A percentile compares a stretch with the other conserved stretches of the same genome.
Conservation (phyloP, 2,797 vertebrate genomes). For the Euthynnus affinis region DNA sequence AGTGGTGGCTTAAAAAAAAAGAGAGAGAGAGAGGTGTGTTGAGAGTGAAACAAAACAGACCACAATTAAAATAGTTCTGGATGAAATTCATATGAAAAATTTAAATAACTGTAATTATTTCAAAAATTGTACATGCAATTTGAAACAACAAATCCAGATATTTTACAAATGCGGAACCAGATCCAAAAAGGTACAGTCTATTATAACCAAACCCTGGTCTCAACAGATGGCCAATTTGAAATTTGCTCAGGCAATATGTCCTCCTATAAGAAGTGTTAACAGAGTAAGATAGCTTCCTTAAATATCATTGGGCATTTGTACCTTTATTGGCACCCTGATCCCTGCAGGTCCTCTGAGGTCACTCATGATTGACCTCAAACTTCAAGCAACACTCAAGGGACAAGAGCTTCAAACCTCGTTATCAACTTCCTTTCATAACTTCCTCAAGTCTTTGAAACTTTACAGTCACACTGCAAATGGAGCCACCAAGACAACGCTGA, state of each 20-base stretch:
- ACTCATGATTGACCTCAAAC: slow-evolving; percentile 2
- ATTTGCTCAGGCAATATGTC: background rate
- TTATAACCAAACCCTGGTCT: background rate
- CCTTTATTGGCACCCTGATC: background rate
- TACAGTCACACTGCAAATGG: slow-evolving; percentile 47
- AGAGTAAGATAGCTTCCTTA: background rate
- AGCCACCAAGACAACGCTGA: slow-evolving; percentile 23
- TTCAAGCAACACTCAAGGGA: slow-evolving; percentile 7
- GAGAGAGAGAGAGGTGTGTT: background rate
- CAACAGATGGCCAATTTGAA: background rate
- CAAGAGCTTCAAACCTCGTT: slow-evolving; percentile 11
- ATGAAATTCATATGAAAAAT: background rate
- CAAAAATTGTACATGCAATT: background rate
- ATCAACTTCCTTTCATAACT: slow-evolving; percentile 24
- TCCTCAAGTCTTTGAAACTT: slow-evolving; percentile 46
- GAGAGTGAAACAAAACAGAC: background rate
- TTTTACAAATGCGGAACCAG: background rate
- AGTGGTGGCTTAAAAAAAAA: background rate
- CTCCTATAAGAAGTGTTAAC: slow-evolving; percentile 2
- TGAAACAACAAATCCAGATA: background rate
- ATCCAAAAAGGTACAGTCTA: background rate
- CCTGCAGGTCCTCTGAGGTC: background rate
- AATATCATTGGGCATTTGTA: background rate
- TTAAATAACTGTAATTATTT: background rate
- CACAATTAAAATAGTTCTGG: background rate